Evolutionary conservation across 2,797 vertebrate species (phyloP), one percentile per base, ranked within the genome.

Genomic region (Rhincodon typus): DNA sequence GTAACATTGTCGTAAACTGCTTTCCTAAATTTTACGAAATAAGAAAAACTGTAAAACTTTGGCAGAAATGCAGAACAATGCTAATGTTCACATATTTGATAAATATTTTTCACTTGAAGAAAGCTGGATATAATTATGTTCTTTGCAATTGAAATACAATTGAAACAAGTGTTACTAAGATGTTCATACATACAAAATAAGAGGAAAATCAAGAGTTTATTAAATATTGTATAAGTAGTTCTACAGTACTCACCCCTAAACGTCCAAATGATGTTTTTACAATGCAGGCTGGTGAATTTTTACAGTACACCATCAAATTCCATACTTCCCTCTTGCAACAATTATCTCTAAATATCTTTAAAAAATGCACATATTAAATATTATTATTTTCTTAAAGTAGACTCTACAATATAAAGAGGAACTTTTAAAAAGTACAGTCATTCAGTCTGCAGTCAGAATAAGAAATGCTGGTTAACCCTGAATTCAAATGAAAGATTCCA

Each of bases 321-420:
- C 98, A 98, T 96, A 99, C 98, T 97, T 99, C 99, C 74, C 99
- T 98, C 97, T 98, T 99, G 97, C 98, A 99, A 97, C 99, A 99
- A 96, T 99, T 99, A 96, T 99, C 99, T 97, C 98, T 98, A 97
- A 99, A 99, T 96, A 99, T 97, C 99, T 99, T 96, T 93, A 96
- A 97, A 96, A 66, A 30, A 74, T 53, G 13, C 21, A 94, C 72
- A 50, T 95, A 77, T 74, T 72, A 95, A 77, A 66, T 66, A 19
- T 34, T 84, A 86, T 87, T 91, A n/a, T 91, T 66, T 66, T 84
- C 21, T 67, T 94, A 30, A 94, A 69, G 12, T 77, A 30, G 27
- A 74, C 53, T 66, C 30, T 91, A 21, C 6, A n/a, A n/a, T 3
- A 90, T 3, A 91, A 30, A n/a, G 5, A 66, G 30, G 53, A 53